Percentiles rank a stretch among this genome's conserved stretches.
Conservation (phyloP, 2,113 vertebrate species). For the Silurus asotus region DNA sequence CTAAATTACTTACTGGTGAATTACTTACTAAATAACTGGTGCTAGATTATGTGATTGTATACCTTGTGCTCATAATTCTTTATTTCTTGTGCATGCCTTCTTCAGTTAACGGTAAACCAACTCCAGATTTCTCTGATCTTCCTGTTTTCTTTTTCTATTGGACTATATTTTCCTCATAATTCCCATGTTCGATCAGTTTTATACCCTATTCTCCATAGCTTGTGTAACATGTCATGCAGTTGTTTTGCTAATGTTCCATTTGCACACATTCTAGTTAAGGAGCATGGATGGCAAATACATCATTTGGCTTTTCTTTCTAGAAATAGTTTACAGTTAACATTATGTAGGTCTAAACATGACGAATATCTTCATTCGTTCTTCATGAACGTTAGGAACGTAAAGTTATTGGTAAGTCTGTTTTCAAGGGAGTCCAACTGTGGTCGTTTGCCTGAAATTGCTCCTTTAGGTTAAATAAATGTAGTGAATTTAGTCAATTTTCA, state of each 20-base stretch:
- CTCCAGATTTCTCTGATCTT: conserved; percentile 61
- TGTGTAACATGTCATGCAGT: conserved; percentile 48
- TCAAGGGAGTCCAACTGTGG: conserved; percentile 52
- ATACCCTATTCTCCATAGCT: conserved; percentile 51
- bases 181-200: conserved; percentile 41
- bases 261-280: conserved; percentile 49
- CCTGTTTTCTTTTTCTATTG: conserved; percentile 53
- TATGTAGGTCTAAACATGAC: not conserved
- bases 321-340: not conserved
- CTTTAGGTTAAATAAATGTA: conserved; percentile 36
- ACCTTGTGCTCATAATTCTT: conserved; percentile 60
- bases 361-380: not conserved
- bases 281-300: conserved; percentile 65
- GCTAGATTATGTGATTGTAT: conserved; percentile 55
- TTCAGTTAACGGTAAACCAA: conserved; percentile 79
- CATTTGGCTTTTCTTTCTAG: conserved; percentile 43
- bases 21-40: not conserved
- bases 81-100: conserved; percentile 71
- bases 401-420: not conserved
- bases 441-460: conserved; percentile 62
- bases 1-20: not conserved
- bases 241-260: conserved; percentile 48
- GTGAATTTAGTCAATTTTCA: conserved; percentile 12
- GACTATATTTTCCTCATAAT: conserved; percentile 42
- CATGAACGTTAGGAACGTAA: not conserved